Base-by-base conservation (phyloP, 2,888 invertebrate genomes). In the Chironomus riparius region DNA sequence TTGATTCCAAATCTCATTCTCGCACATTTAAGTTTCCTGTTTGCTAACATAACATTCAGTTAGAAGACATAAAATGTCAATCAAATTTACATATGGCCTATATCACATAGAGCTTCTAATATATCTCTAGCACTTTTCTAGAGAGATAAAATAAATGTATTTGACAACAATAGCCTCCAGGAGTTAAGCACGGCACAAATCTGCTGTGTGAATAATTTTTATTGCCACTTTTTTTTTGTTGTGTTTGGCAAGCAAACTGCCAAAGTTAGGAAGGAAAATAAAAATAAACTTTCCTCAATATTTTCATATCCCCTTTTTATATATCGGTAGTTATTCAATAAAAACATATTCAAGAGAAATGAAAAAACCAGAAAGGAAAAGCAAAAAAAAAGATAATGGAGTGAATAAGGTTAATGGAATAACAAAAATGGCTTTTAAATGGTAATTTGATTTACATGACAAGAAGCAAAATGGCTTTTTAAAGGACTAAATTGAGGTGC, bases 61-160 rank as follows among this genome's bases (percentile, higher is more conserved):
- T n/a, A 47, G 24, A 68, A 68, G 15, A 68, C 28, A 68, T 68
- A 62, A 74, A 74, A 74, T 62, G 74, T 74, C 74, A 74, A 74
- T 62, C 68, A 74, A 47, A 74, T 74, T 68, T 68, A 68, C 68
- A 65, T 74, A 68, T 22, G 65, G 62, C 74, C 74, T 22, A 28
- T 47, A 74, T 74, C 68, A 68, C 68, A 68, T 10, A 21, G 68
- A 68, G 65, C 74, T 38, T 18, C 15, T 18, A 15, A 7, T 38
- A 10, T 38, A 38, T 38, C 28, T 28, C 38, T 38, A 38, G 38
- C 38, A 38, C 10, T 38, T 10, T 38, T 38, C 38, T 38, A 38
- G 38, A 38, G 38, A 38, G 38, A 38, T 38, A 38, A 38, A 62
- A 72, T 38, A 38, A 71, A 56, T 71, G 50, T 56, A 62, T 72